Percentiles rank a stretch among this genome's conserved stretches.
phyloP scores from a whole-genome alignment of 2,113 vertebrate species.

The Pycnonotus jocosus region DNA sequence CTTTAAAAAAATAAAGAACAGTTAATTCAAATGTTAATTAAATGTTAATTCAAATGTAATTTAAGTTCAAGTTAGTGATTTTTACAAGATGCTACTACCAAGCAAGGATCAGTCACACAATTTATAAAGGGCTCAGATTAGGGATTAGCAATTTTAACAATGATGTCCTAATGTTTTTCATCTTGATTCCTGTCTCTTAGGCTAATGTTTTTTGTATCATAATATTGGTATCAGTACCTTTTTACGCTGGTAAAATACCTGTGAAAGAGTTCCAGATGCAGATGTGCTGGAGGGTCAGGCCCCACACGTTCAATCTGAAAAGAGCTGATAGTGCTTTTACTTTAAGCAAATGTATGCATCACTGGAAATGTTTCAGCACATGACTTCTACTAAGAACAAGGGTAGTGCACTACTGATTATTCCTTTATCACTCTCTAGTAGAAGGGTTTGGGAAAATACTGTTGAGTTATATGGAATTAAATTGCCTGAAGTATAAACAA shows the following conservation, averaged over 20 bases:
- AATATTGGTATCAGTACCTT: background rate
- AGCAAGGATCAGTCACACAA: background rate
- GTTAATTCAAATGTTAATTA: background rate
- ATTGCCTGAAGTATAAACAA: background rate
- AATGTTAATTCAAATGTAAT: background rate
- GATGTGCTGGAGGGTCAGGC: background rate
- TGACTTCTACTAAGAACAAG: accelerated
- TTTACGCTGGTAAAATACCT: background rate
- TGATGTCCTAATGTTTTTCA: background rate
- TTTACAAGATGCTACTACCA: background rate
- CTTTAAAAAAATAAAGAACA: background rate
- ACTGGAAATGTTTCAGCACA: background rate
- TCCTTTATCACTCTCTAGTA: background rate
- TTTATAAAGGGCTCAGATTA: background rate
- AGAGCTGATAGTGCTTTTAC: background rate
- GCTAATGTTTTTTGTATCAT: background rate
- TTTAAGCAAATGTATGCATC: background rate
- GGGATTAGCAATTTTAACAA: background rate
- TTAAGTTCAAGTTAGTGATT: background rate
- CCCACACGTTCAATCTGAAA: background rate
- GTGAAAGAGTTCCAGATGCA: background rate
- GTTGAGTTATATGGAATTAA: background rate
- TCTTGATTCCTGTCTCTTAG: background rate
- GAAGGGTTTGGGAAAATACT: background rate
- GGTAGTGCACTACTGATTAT: background rate